Evolutionary conservation across 2,888 invertebrate genomes (phyloP).

Genomic region (Calephelis perditalis): DNA sequence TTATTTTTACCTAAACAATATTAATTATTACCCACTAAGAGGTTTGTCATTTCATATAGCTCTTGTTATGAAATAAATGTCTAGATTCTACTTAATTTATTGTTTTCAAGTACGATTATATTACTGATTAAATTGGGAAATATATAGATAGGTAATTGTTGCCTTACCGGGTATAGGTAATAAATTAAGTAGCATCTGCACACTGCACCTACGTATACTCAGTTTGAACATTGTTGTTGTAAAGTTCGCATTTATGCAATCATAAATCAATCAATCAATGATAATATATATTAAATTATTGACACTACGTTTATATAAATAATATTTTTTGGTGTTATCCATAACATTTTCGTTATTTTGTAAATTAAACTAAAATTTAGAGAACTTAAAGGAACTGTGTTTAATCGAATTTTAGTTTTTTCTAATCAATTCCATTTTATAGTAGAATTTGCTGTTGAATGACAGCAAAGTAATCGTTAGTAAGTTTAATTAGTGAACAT

Average conservation of each 20-base stretch:
- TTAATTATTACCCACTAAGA: slow-evolving; percentile 24
- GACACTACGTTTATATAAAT: slow-evolving; percentile 17
- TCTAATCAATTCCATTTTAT: slow-evolving; percentile 56
- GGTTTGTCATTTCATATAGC: slow-evolving; percentile 7
- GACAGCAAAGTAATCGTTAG: background rate
- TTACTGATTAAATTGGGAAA: too few relatives aligned
- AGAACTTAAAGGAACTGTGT: slow-evolving; percentile 33
- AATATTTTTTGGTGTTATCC: background rate
- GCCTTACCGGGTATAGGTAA: too few relatives aligned
- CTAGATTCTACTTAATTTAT: slow-evolving; percentile 2
- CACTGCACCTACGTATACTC: slow-evolving; percentile 44
- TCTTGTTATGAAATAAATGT: background rate
- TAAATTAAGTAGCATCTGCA: slow-evolving; percentile 2
- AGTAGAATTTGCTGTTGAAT: slow-evolving; percentile 22
- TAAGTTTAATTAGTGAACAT: background rate
- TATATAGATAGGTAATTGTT: too few relatives aligned
- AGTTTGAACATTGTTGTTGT: slow-evolving; percentile 40
- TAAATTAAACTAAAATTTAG: slow-evolving; percentile 25
- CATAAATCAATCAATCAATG: too few relatives aligned
- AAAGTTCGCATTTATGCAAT: slow-evolving; percentile 22
- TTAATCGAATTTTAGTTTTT: slow-evolving; percentile 32
- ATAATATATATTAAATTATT: background rate
- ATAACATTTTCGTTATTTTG: slow-evolving; percentile 19
- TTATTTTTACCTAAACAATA: slow-evolving; percentile 14
- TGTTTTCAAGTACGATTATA: background rate